Base-by-base conservation (phyloP, 2,113 vertebrate genomes). In the Sakesphorus luctuosus region DNA sequence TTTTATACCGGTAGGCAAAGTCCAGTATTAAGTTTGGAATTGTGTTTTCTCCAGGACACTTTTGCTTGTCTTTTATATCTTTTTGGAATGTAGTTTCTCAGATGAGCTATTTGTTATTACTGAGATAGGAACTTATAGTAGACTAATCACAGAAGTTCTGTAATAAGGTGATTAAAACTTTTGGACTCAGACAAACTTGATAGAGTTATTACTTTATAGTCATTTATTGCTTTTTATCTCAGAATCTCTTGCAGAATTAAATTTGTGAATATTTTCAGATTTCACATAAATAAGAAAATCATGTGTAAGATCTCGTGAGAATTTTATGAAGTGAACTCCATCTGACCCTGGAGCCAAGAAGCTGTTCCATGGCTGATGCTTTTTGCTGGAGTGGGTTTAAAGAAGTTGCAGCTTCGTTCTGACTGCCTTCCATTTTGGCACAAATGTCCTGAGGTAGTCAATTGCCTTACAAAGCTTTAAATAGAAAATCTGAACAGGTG, bases 401-500 rank as follows among this genome's bases (percentile, higher is more conserved):
- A 85, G 89, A 77, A 89, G 68, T 78, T 11, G 2, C 50, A 81
- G 92, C 36, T 94, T 79, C 13, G 19, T 53, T 93, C 58, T 10
- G 23, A 38, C 68, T 59, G 77, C 84, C 69, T 95, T 96, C 96
- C 67, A 77, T 74, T 89, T 96, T 91, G 56, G 83, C 65, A 66
- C 87, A 89, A 91, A 82, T 6, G 61, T 77, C 76, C 14, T 74
- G 94, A 95, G 78, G 72, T 90, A 89, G 62, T 47, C 67, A 44
- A 86, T 95, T 88, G 93, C 96, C 71, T 94, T 97, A 91, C 50
- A 90, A 84, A 90, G 87, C 96, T 97, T 97, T 91, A 94, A 89
- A 93, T 83, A 96, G 97, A 92, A 95, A 93, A 97, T 96, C 40
- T 66, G 89, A 98, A 98, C 98, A 98, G 98, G 97, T 98, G 97